Base-by-base conservation (phyloP, 2,888 invertebrate species). In the Yponomeuta malinellus region DNA sequence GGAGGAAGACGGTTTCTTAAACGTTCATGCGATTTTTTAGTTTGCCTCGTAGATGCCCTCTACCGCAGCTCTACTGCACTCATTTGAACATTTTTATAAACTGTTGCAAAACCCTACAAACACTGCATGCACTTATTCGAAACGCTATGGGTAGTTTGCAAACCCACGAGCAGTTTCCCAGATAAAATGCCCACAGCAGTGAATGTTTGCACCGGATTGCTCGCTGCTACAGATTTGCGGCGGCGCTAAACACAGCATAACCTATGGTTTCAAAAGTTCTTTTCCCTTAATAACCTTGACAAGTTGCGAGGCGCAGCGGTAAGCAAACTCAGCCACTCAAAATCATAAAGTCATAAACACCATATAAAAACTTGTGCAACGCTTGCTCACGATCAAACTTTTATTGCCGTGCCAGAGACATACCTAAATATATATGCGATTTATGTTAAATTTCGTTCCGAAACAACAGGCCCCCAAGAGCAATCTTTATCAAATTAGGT, bases 251-350 rank as follows among this genome's bases (percentile, higher is more conserved):
- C 75, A 77, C 72, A 74, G 76, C 75, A 74, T 78, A 76, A 79
- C 79, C 76, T 76, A 74, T 75, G 74, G 75, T 79, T 81, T 80
- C 80, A 80, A 83, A 85, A 78, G 76, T 83, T 80, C 82, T 83
- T 83, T 85, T 83, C 81, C 81, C 84, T 86, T 84, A 84, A 85
- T 81, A 83, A 82, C 81, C 83, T 83, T 83, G 83, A 84, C 83
- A 83, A 81, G 78, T 84, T 84, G 76, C 75, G 74, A 75, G 75
- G 73, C 72, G 73, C 72, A 72, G 73, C 71, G 74, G 77, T 74
- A 76, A 73, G 74, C 65, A 43, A 43, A 8, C 65, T 0, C 29
- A 31, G 33, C 65, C 65, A 33, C 31, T 10, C 29, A 23, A 31
- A 65, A 65, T 65, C 12, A 65, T 65, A 33, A 23, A 9, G 33